These are phyloP conservation scores for Daboia siamensis DNA, from an alignment of 2,113 vertebrate genomes.

Conservation along the genomic window DNA sequence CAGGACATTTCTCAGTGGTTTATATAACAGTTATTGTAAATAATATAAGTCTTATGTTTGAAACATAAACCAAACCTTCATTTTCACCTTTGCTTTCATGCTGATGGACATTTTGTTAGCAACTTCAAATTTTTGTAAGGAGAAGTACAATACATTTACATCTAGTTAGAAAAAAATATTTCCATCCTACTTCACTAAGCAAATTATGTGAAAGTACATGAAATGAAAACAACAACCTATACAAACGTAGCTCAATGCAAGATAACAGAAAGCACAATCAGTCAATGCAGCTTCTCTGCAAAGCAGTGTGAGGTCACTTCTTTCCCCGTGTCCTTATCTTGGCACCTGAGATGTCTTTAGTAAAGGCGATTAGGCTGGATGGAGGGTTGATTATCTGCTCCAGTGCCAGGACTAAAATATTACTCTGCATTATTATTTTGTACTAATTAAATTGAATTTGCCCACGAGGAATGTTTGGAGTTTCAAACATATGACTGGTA, in stretches of 20 bases:
- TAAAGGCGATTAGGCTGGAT: not conserved
- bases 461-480: not conserved
- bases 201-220: not conserved
- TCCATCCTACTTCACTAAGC: not conserved
- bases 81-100: not conserved
- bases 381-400: not conserved
- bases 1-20: not conserved
- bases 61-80: not conserved
- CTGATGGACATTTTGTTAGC: not conserved
- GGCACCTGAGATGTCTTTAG: not conserved
- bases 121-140: not conserved
- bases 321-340: not conserved
- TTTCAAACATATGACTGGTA: not conserved
- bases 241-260: not conserved
- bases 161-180: not conserved
- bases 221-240: not conserved
- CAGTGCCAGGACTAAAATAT: not conserved
- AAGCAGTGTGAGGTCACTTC: not conserved
- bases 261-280: not conserved
- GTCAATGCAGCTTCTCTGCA: not conserved
- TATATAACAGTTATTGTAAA: not conserved
- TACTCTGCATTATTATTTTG: not conserved
- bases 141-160: not conserved
- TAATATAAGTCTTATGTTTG: not conserved
- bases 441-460: not conserved